Evolutionary conservation across 2,797 vertebrate species (phyloP).

Genomic region (Apodemus agrarius): DNA sequence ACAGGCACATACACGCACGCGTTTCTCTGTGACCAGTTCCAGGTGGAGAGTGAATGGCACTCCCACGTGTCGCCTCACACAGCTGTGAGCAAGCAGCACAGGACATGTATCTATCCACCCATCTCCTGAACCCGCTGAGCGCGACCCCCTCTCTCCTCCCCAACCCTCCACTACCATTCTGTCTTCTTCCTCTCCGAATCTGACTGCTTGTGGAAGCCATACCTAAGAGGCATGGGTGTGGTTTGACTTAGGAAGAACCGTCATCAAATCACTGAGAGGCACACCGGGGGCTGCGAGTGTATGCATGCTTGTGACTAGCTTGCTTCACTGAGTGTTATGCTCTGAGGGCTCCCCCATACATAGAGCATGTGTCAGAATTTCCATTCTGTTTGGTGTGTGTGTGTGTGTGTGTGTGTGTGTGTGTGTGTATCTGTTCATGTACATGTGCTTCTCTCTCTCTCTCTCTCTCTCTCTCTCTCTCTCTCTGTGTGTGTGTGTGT

Average conservation of each 20-base stretch:
- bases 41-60: neutral
- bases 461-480: no score
- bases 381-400: neutral
- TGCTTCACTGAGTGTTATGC: neutral
- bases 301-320: neutral
- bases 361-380: no score
- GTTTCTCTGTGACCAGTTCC: neutral
- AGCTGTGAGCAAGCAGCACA: no score
- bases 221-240: neutral
- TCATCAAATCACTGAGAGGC: neutral
- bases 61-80: no score
- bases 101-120: neutral
- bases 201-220: neutral
- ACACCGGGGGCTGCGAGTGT: neutral
- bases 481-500: neutral
- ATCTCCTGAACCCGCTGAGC: no score
- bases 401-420: no score
- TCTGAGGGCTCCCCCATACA: no score
- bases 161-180: accelerated
- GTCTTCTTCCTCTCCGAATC: neutral
- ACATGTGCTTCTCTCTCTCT: neutral
- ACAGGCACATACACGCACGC: neutral
- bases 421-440: neutral
- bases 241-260: neutral
- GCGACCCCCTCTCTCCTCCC: no score